These are phyloP conservation scores for Globicephala melas DNA, from an alignment of 2,113 vertebrate genomes.

Conservation along the genomic window DNA sequence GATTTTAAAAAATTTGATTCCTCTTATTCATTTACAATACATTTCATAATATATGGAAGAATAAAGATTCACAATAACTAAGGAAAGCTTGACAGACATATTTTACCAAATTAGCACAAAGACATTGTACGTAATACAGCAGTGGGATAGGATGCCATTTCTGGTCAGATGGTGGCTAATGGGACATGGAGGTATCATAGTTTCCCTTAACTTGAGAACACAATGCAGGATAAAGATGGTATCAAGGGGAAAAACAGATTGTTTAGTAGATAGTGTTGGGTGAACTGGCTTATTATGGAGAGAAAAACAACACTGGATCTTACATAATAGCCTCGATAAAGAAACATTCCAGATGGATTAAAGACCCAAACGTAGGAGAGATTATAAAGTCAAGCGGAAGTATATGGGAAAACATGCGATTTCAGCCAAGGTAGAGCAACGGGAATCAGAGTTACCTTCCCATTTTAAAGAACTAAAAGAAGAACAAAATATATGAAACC, in stretches of 20 bases:
- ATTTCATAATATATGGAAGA: neutral
- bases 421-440: neutral
- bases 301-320: neutral
- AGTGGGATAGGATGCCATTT: neutral
- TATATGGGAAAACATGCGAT: no score
- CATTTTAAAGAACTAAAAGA: neutral
- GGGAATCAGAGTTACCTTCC: neutral
- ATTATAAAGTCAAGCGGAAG: neutral
- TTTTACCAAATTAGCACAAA: neutral
- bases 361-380: neutral
- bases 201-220: neutral
- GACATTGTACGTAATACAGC: no score
- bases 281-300: neutral
- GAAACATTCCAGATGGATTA: no score
- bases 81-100: neutral
- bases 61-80: neutral
- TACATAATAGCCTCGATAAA: neutral
- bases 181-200: neutral
- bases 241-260: neutral
- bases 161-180: accelerated
- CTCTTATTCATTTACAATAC: neutral
- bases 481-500: neutral
- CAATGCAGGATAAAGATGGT: neutral
- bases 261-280: neutral
- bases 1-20: neutral